Conservation (phyloP, 2,113 vertebrate genomes). For the Chiloscyllium plagiosum region DNA sequence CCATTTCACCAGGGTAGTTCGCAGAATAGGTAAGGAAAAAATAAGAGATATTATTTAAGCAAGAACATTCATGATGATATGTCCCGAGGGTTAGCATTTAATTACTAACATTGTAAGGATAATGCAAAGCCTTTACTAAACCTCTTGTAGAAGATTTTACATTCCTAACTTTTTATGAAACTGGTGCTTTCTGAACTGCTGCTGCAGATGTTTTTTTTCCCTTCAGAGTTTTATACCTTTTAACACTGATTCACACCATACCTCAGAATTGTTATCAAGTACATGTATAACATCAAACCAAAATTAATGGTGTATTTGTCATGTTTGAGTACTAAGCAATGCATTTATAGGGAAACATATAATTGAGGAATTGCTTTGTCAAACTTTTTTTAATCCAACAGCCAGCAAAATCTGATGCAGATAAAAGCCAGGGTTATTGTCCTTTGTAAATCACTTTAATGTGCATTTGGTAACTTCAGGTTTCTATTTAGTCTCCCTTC, state of each 20-base stretch:
- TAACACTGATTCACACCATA: conserved; percentile 6
- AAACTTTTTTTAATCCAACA: background rate
- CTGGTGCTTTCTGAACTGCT: background rate
- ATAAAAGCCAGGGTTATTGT: conserved; percentile 4
- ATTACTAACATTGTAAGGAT: background rate
- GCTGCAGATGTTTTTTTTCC: background rate
- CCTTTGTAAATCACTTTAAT: background rate
- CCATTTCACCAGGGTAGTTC: background rate
- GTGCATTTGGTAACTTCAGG: background rate
- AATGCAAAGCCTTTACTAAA: background rate
- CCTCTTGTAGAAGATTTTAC: background rate
- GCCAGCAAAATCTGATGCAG: background rate
- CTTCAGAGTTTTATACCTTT: background rate
- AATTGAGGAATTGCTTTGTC: conserved; percentile 7
- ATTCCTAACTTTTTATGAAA: background rate
- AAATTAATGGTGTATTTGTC: conserved; percentile 12
- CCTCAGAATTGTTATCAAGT: background rate
- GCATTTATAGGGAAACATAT: conserved; percentile 25
- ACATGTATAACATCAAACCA: conserved; percentile 1
- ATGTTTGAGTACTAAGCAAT: conserved; percentile 2
- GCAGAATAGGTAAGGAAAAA: background rate
- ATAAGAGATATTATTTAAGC: background rate
- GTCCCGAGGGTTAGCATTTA: background rate
- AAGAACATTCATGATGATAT: background rate
- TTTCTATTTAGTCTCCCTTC: background rate